A percentile compares a stretch with the other conserved stretches of the same genome.
These are phyloP conservation scores for Drosophila austrosaltans DNA, from an alignment of 2,888 invertebrate species.

Conservation along the genomic window DNA sequence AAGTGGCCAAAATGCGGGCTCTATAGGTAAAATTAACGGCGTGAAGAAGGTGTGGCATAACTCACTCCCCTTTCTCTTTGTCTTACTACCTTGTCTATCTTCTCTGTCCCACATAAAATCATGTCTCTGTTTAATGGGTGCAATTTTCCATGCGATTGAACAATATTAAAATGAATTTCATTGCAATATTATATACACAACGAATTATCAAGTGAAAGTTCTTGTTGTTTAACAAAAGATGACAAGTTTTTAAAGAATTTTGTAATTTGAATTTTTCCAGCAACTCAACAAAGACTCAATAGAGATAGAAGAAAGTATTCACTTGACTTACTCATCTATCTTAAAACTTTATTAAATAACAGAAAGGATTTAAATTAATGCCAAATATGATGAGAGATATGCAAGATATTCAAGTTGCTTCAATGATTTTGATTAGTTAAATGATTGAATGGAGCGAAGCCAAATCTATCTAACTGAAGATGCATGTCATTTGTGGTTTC, in stretches of 20 bases:
- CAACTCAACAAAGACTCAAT: too few relatives aligned
- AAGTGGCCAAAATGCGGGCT: neutral
- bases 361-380: neutral
- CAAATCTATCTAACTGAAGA: slow-evolving; percentile 9
- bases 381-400: neutral
- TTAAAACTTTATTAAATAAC: neutral
- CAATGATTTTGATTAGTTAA: too few relatives aligned
- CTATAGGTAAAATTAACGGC: neutral
- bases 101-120: neutral
- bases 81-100: neutral
- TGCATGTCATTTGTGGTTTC: slow-evolving; percentile 34
- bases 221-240: too few relatives aligned
- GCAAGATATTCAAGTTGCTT: too few relatives aligned
- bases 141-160: slow-evolving; percentile 48
- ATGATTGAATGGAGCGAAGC: too few relatives aligned
- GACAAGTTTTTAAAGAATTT: too few relatives aligned
- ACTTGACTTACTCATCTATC: neutral
- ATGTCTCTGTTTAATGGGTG: slow-evolving; percentile 13
- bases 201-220: slow-evolving; percentile 1
- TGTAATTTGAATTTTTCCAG: too few relatives aligned
- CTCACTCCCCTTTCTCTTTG: neutral
- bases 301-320: too few relatives aligned
- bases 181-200: slow-evolving; percentile 26
- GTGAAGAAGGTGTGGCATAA: neutral
- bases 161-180: slow-evolving; percentile 31